Evolutionary conservation across 2,797 vertebrate species (phyloP), one percentile per base, ranked within the genome.

Genomic region (Euthynnus affinis): DNA sequence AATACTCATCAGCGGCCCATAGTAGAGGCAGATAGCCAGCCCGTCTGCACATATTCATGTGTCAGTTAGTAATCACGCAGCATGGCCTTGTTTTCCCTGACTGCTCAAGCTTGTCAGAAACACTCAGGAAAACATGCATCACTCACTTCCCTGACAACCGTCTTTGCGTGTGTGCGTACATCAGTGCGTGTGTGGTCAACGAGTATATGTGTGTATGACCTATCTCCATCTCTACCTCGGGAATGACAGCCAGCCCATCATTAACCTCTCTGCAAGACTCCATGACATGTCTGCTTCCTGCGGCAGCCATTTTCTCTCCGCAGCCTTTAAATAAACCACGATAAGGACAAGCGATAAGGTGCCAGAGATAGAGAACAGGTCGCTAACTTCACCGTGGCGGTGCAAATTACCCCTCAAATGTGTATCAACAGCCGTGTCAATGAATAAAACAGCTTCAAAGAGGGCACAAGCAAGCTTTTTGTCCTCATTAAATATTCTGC

Each of bases 91-190:
- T 93, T 93, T 91, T 92, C 87, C 83, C 79, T 82, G 83, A 84
- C 85, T 81, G 85, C 87, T 92, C 90, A 85, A 76, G 86, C 91
- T 90, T 94, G 94, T 94, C 92, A 90, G 87, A 92, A 92, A 91
- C 90, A 89, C 76, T 94, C 90, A 88, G 68, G 62, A 74, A 87
- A 92, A 93, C 86, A 88, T 71, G 71, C 89, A 87, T 93, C 91
- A 91, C 84, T 94, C 92, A 87, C 84, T 77, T 69, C 55, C n/a
- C 88, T 88, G 92, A 92, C 90, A 88, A 75, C 81, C 69, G 2
- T 73, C 69, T 78, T 72, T 69, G 75, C 42, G n/a, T 63, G 78
- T 17, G 70, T 46, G 17, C 2, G 64, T 25, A 71, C 15, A 23
- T 7, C 17, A 56, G 68, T 74, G 73, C 34, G 6, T 74, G 79